Evolutionary conservation across 2,888 invertebrate species (phyloP), one percentile per base, ranked within the genome.

Genomic region (Girardia tigrina): DNA sequence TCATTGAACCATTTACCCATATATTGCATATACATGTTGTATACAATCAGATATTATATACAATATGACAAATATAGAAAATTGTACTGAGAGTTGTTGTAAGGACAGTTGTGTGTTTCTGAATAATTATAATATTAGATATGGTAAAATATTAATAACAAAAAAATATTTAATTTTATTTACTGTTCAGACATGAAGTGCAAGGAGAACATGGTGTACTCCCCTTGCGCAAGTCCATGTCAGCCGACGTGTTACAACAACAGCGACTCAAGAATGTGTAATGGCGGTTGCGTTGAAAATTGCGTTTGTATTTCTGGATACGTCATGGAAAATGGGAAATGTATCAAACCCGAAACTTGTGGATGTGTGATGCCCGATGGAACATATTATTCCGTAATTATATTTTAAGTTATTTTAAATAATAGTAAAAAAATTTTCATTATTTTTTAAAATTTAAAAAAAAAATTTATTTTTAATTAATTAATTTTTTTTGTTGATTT

Each of bases 251-350:
- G 76, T 70, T 76, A 28, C n/a, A 56, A 76, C 23, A 42, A 42
- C n/a, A 76, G 23, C 16, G 29, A 36, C n/a, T 76, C 26, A 12
- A 42, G 42, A n/a, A 4, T n/a, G 4, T 76, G 76, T 27, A 36
- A n/a, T 8, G 75, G 42, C 6, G 42, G 20, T 2, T 76, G 75
- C 76, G 75, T 70, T 1, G 76, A 76, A 42, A 69, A 28, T 28
- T 91, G 90, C 81, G 27, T 77, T 12, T 77, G 77, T 36, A 27
- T 56, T 28, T 16, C 0, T 0, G 77, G 77, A 6, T 76, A 73
- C 28, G 76, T 77, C 20, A 26, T 77, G 27, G 71, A 36, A 0
- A 73, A 70, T 70, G 77, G 76, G 8, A 76, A 70, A 1, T 77
- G 77, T 28, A 71, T 42, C 27, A 27, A 42, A 0, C 42, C 75